Conservation (phyloP, 2,797 vertebrate species). For the Pseudochirops corinnae region DNA sequence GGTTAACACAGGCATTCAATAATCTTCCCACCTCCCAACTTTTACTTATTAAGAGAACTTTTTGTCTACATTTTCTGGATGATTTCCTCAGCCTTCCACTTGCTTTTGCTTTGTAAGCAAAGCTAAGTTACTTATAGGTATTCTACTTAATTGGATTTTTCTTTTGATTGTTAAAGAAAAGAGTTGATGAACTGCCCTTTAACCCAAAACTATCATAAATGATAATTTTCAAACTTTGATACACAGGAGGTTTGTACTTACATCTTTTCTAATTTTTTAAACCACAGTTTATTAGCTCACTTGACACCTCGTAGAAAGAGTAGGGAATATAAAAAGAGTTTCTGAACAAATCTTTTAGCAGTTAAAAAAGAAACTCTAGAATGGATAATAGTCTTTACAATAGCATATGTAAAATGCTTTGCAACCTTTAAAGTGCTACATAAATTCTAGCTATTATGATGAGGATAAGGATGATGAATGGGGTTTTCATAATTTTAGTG, state of each 20-base stretch:
- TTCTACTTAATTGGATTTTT: constrained; percentile 29
- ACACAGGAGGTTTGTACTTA: constrained; percentile 52
- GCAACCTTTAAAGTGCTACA: background rate
- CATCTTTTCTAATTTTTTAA: constrained; percentile 68
- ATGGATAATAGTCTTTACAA: background rate
- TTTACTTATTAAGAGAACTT: background rate
- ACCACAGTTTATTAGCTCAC: constrained; percentile 53
- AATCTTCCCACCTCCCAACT: background rate
- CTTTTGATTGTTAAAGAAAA: background rate
- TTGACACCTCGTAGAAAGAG: constrained; percentile 60
- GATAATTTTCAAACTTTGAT: constrained; percentile 69
- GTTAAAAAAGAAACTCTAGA: constrained; percentile 51
- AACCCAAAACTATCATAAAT: constrained; percentile 54
- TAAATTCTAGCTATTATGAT: background rate
- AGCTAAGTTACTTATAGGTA: background rate
- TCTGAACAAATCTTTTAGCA: constrained; percentile 65
- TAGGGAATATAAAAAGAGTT: constrained; percentile 62
- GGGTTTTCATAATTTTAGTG: constrained; percentile 38
- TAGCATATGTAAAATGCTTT: background rate
- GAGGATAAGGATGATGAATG: constrained; percentile 6
- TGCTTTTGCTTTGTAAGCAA: constrained; percentile 21
- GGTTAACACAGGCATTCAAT: constrained; percentile 22
- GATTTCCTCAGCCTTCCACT: background rate
- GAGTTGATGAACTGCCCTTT: constrained; percentile 60
- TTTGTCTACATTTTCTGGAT: background rate